Percentiles rank a stretch among this genome's conserved stretches.
Conservation (phyloP, 2,113 vertebrate species). For the Cyanistes caeruleus region DNA sequence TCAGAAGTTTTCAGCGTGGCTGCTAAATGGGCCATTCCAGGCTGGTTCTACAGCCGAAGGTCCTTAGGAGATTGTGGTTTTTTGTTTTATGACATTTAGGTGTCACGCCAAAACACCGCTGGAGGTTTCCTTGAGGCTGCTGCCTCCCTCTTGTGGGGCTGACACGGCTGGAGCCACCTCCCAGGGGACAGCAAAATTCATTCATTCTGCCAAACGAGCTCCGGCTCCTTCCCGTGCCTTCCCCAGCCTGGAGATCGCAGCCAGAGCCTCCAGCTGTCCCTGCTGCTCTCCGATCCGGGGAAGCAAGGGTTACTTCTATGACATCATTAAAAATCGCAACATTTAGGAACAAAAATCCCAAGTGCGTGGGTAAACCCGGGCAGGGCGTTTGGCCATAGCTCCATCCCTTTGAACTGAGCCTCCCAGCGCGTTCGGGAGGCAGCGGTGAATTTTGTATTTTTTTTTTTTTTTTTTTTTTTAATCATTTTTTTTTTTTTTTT, state of each 20-base stretch:
- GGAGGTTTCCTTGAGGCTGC: neutral
- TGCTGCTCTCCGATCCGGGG: neutral
- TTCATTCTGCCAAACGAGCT: neutral
- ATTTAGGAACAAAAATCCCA: conserved; percentile 11
- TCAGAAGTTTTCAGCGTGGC: neutral
- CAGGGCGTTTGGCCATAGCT: neutral
- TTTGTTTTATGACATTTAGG: neutral
- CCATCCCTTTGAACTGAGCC: neutral
- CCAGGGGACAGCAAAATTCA: neutral
- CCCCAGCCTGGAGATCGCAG: rapidly evolving
- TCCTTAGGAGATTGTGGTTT: neutral
- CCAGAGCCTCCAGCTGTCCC: neutral
- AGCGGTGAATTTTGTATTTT: neutral
- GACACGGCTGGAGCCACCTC: neutral
- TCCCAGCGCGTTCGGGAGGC: neutral
- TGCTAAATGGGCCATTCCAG: neutral
- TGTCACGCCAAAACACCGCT: neutral
- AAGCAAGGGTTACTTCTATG: neutral
- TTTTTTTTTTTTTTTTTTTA: neutral
- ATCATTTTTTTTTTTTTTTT: neutral
- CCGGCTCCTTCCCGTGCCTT: neutral
- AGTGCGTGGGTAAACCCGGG: neutral
- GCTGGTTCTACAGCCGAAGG: neutral
- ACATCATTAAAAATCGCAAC: conserved; percentile 7
- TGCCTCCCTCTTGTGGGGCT: neutral